Evolutionary conservation across 2,113 vertebrate genomes (phyloP).

Genomic region (Anarrhichthys ocellatus): DNA sequence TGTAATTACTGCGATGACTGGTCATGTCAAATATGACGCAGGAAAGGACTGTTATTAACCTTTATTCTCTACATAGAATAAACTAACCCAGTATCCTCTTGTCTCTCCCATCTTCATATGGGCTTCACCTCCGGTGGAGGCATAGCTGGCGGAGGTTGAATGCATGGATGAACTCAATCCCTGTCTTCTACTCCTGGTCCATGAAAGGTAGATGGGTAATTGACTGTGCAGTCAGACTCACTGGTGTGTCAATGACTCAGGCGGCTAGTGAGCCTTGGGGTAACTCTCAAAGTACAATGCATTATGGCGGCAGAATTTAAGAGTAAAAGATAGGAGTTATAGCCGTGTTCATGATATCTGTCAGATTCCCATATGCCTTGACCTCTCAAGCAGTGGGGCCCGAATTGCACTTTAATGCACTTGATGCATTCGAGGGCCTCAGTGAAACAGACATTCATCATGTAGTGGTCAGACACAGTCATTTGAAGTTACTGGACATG

Average conservation of each 20-base stretch:
- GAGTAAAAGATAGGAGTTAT: slow-evolving; percentile 72
- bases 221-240: slow-evolving; percentile 81
- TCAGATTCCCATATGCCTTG: slow-evolving; percentile 67
- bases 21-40: slow-evolving; percentile 98
- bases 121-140: slow-evolving; percentile 77
- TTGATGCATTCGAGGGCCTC: slow-evolving; percentile 58
- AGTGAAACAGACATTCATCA: slow-evolving; percentile 70
- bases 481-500: slow-evolving; percentile 59
- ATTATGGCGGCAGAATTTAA: slow-evolving; percentile 62
- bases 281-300: slow-evolving; percentile 71
- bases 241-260: slow-evolving; percentile 79
- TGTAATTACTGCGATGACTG: slow-evolving; percentile 95
- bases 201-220: slow-evolving; percentile 82
- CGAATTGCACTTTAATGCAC: slow-evolving; percentile 56
- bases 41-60: slow-evolving; percentile 98
- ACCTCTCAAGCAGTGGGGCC: slow-evolving; percentile 70
- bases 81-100: slow-evolving; percentile 72
- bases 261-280: slow-evolving; percentile 72
- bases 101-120: slow-evolving; percentile 69
- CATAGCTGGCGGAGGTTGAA: slow-evolving; percentile 75
- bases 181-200: slow-evolving; percentile 69
- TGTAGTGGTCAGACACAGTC: slow-evolving; percentile 64
- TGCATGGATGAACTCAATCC: slow-evolving; percentile 79
- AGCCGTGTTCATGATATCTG: slow-evolving; percentile 68
- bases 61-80: slow-evolving; percentile 85